These are phyloP conservation scores for Ennomos erosarius DNA, from an alignment of 2,888 invertebrate species.

Conservation along the genomic window DNA sequence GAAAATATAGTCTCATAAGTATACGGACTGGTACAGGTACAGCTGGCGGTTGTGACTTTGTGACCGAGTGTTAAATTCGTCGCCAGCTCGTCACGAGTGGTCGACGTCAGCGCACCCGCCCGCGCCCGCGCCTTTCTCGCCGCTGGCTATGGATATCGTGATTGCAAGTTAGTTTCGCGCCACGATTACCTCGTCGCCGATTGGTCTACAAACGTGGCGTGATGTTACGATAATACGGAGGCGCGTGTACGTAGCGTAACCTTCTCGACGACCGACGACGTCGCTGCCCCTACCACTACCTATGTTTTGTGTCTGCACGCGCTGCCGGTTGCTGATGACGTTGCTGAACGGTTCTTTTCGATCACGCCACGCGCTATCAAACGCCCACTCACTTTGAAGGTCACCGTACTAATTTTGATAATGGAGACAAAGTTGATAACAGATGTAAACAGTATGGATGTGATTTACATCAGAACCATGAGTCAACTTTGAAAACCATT, in stretches of 20 bases:
- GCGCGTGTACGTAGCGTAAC: conserved; percentile 45
- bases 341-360: conserved; percentile 54
- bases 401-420: conserved; percentile 53
- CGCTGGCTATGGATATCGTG: too few relatives aligned
- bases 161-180: conserved; percentile 54
- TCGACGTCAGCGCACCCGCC: conserved; percentile 10
- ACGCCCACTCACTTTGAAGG: conserved; percentile 58
- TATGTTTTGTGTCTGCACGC: conserved; percentile 41
- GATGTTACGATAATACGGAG: conserved; percentile 56
- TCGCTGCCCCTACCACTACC: conserved; percentile 66
- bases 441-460: conserved; percentile 21
- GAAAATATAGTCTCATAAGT: conserved; percentile 41
- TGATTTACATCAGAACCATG: conserved; percentile 12
- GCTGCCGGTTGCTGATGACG: conserved; percentile 52
- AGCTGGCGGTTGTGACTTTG: too few relatives aligned
- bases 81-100: conserved; percentile 31
- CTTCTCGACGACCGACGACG: conserved; percentile 47
- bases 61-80: background rate
- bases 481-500: too few relatives aligned
- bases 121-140: background rate
- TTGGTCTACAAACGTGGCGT: conserved; percentile 75
- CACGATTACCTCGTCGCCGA: conserved; percentile 58
- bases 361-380: conserved; percentile 43
- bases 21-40: conserved; percentile 3
- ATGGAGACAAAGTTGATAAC: conserved; percentile 39